Evolutionary conservation across 2,113 vertebrate genomes (phyloP).

Genomic region (Ameiurus melas): DNA sequence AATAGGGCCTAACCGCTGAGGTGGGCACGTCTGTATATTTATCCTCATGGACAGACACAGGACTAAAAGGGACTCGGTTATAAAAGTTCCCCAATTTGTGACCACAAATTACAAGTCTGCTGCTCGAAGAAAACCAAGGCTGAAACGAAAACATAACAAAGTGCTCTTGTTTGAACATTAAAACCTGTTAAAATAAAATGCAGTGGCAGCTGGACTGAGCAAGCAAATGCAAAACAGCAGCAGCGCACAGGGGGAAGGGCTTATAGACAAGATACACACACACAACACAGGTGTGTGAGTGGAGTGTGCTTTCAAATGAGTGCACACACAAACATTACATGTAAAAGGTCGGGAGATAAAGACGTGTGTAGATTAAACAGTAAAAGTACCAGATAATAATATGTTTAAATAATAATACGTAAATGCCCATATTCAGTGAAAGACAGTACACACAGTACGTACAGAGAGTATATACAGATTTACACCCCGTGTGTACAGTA

Average conservation of each 20-base stretch:
- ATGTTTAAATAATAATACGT: not conserved
- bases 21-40: conserved; percentile 47
- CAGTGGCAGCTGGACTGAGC: not conserved
- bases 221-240: not conserved
- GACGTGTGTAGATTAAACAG: not conserved
- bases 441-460: too few species aligned
- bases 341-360: not conserved
- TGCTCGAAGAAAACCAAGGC: conserved; percentile 45
- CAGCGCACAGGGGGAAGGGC: not conserved
- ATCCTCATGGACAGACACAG: conserved; percentile 38
- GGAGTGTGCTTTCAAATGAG: not conserved
- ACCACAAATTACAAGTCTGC: conserved; percentile 59
- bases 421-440: not conserved
- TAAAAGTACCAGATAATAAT: not conserved
- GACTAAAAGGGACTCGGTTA: conserved; percentile 49
- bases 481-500: too few species aligned
- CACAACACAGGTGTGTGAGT: not conserved
- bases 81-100: conserved; percentile 46
- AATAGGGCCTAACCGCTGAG: conserved; percentile 2
- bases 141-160: conserved; percentile 48
- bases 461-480: too few species aligned
- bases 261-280: not conserved
- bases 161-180: conserved; percentile 42
- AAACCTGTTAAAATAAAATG: conserved; percentile 45
- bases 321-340: not conserved